Conservation (phyloP, 2,888 invertebrate species). For the Drosophila eohydei region DNA sequence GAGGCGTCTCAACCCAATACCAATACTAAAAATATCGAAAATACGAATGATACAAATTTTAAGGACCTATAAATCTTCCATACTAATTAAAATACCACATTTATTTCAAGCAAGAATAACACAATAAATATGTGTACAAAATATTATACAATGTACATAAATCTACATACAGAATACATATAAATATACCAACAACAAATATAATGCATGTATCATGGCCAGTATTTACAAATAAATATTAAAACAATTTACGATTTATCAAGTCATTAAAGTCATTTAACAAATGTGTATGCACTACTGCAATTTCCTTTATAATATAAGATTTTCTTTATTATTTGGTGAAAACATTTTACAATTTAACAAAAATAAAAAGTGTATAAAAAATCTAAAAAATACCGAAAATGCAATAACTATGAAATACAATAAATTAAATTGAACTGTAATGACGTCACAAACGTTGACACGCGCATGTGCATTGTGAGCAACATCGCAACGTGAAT, state of each 20-base stretch:
- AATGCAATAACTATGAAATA: too few species aligned
- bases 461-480: constrained; percentile 22
- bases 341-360: not conserved
- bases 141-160: constrained; percentile 30
- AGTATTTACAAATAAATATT: constrained; percentile 47
- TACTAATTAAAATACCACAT: constrained; percentile 3
- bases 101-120: constrained; percentile 26
- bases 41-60: constrained; percentile 48
- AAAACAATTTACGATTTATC: constrained; percentile 28
- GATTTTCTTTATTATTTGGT: constrained; percentile 10
- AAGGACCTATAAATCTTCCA: constrained; percentile 42
- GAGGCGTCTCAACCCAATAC: constrained; percentile 30
- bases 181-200: constrained; percentile 11
- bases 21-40: constrained; percentile 44
- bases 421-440: not conserved
- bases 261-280: not conserved
- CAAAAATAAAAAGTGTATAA: not conserved
- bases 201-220: constrained; percentile 38
- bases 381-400: not conserved
- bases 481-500: constrained; percentile 2
- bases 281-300: too few species aligned
- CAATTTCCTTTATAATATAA: too few species aligned
- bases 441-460: constrained; percentile 17
- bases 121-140: constrained; percentile 38
- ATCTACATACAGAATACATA: constrained; percentile 9